Base-by-base conservation (phyloP, 2,888 invertebrate species). In the Drosophila subsilvestris region DNA sequence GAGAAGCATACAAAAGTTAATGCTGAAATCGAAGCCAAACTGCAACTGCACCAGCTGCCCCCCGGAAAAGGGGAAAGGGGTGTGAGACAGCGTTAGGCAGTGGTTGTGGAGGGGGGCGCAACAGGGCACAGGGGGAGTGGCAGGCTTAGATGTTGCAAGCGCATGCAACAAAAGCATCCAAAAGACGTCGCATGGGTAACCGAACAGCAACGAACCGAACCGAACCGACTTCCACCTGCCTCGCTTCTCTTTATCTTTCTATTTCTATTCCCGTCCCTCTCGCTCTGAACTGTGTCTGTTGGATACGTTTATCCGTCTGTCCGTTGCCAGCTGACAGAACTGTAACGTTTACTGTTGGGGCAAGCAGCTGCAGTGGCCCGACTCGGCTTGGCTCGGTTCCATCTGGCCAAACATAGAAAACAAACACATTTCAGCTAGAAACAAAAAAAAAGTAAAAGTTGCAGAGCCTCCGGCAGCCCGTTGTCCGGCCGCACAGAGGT, bases 381-480 rank as follows among this genome's bases (percentile, higher is more conserved):
- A 59, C 49, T 69, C 27, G 59, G 43, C 66, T 72, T 75, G 68
- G 71, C 57, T 61, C 72, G 68, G 86, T 86, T 83, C 86, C 86
- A 83, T 76, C 79, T 83, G 83, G 83, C 62, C 84, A 75, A 86
- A 78, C 86, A 83, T 84, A 67, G 78, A 83, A 86, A 83, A 79
- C 79, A 74, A 37, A 73, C 84, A 77, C 74, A 79, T 69, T 77
- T 82, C 70, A 74, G 49, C 43, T 12, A 44, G 44, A 14, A n/a
- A 22, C 45, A 29, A 53, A 32, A 37, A 71, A 75, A 83, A 86
- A 83, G 83, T 86, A 83, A 86, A 83, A 83, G 83, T 83, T 69
- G 63, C 29, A 10, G 8, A 20, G 22, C 20, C 53, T 22, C 22
- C 20, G 12, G 27, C 17, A 17, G 9, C 18, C 22, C 5, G 12